Percentiles rank a stretch among this genome's conserved stretches.
These are phyloP conservation scores for Microctenopoma stevenorrisi DNA, from an alignment of 2,797 vertebrate species.

Conservation along the genomic window DNA sequence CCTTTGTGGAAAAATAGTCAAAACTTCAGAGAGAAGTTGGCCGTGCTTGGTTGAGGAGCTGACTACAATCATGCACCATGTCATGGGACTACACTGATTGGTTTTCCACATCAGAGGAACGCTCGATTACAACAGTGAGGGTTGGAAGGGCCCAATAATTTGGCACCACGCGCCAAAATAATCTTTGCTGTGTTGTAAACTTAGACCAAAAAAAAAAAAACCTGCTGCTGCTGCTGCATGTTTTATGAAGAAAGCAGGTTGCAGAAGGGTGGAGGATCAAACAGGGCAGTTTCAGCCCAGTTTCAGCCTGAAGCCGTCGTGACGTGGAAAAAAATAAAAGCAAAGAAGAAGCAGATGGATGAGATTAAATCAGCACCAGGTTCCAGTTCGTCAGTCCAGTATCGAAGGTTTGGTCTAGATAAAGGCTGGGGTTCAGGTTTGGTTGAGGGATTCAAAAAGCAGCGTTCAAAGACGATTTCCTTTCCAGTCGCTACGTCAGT, in stretches of 20 bases:
- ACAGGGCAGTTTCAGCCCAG: not conserved
- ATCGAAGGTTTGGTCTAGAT: constrained; percentile 53
- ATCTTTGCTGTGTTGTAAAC: constrained; percentile 19
- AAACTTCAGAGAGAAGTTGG: constrained; percentile 19
- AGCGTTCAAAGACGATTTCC: constrained; percentile 55
- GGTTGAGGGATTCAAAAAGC: constrained; percentile 56
- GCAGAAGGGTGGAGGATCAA: constrained; percentile 40
- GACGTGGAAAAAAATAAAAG: constrained; percentile 16
- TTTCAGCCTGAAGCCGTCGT: not conserved
- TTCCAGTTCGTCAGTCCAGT: constrained; percentile 59
- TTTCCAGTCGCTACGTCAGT: constrained; percentile 49
- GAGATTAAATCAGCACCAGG: constrained; percentile 61
- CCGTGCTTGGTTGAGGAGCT: constrained; percentile 12
- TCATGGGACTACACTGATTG: constrained; percentile 29
- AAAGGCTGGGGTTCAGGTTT: constrained; percentile 57
- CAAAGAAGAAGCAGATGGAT: constrained; percentile 19
- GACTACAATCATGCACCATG: constrained; percentile 37
- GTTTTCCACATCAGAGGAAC: constrained; percentile 30
- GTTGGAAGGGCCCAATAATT: constrained; percentile 6
- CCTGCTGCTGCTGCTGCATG: not conserved
- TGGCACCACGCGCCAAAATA: not conserved
- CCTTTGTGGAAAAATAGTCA: constrained; percentile 32
- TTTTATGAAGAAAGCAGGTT: constrained; percentile 5
- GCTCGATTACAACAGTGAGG: constrained; percentile 9
- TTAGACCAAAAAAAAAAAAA: not conserved